Base-by-base conservation (phyloP, 2,888 invertebrate genomes). In the Tryphoninae sp. region DNA sequence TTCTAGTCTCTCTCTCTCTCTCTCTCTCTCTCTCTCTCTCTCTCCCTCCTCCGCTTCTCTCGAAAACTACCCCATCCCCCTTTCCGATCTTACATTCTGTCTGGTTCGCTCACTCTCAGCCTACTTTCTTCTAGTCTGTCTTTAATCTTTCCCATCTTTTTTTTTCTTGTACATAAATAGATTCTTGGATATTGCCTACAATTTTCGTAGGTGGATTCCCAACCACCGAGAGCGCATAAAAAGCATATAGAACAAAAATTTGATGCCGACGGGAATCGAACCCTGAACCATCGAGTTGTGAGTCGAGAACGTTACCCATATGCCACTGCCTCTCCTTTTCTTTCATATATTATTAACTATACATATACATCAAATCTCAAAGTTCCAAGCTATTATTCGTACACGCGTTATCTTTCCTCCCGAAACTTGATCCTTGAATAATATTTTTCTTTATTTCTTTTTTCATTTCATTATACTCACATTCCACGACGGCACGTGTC, bases 401-500 rank as follows among this genome's bases (percentile, higher is more conserved):
- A 33, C 33, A 33, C 33, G 33, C 33, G 45, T 45, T 13, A 45
- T 67, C 64, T 40, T 40, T 65, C 3, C 61, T 78, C 53, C 82
- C 78, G 84, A 80, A 78, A 74, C 86, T 86, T 85, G 84, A 13
- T 13, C 45, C 33, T 19, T 45, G 22, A 16, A 53, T 49, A 59
- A 33, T 42, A 45, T 59, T 51, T 68, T 76, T 33, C 33, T 19
- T 33, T 78, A 40, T 89, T 90, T 90, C 90, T 51, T 68, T 78
- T 26, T 33, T 78, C 40, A 89, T 90, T 90, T 90, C 90, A 90
- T 90, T 88, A 88, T 75, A 80, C 81, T 82, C 84, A 84, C 88
- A 88, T 88, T 87, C 86, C 84, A 42, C 80, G 58, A 58, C 55
- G 87, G 69, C 89, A 86, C 88, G 89, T 88, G 89, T 84, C 89